Conservation (phyloP, 2,888 invertebrate genomes). For the Cantharis flavilabris region DNA sequence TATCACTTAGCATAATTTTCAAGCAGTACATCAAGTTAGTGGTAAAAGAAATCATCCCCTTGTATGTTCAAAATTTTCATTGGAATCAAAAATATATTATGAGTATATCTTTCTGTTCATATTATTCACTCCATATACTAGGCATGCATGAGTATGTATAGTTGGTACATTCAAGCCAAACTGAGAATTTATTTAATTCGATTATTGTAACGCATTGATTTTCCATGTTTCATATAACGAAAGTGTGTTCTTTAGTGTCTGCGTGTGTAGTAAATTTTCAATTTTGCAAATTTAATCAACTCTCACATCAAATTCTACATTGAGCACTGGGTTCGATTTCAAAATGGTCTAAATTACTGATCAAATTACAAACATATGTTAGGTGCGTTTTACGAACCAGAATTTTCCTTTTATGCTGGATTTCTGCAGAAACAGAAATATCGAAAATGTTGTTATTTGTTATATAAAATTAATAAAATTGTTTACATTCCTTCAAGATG, state of each 20-base stretch:
- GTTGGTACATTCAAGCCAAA: background rate
- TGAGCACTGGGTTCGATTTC: constrained; percentile 19
- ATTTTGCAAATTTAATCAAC: constrained; percentile 12
- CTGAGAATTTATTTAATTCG: background rate
- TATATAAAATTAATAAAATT: constrained; percentile 28
- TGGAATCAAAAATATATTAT: no score
- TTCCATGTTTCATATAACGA: background rate
- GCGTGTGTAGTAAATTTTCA: background rate
- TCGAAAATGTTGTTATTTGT: constrained; percentile 16
- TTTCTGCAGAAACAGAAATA: constrained; percentile 20
- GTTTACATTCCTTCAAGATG: constrained; percentile 19
- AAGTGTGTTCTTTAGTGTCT: background rate
- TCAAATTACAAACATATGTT: constrained; percentile 22
- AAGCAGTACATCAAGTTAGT: background rate
- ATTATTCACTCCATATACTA: no score
- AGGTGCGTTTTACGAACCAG: constrained; percentile 24
- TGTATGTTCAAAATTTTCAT: no score
- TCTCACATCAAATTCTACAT: constrained; percentile 22
- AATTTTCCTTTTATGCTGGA: constrained; percentile 16
- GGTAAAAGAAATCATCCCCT: background rate
- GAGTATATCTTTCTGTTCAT: no score
- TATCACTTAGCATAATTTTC: background rate
- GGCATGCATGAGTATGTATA: no score
- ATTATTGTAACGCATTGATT: background rate
- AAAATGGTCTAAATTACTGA: constrained; percentile 18